phyloP scores from a whole-genome alignment of 1,140 invertebrate species.

The Lasaia peninsularis region DNA sequence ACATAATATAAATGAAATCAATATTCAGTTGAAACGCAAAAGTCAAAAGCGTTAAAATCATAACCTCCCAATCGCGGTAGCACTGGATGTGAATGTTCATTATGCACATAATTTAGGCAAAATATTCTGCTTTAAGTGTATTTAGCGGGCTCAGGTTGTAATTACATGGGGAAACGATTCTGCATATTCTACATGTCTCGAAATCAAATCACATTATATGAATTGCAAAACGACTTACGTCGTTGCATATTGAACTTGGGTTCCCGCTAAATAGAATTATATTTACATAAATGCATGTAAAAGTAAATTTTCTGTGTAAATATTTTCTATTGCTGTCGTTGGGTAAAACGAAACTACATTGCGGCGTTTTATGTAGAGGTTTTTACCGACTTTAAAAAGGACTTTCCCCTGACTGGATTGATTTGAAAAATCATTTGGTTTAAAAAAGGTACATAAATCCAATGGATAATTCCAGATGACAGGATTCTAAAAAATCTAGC shows the following conservation, averaged over 20 bases:
- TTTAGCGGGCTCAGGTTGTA: conserved; percentile 6
- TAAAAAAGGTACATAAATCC: no score
- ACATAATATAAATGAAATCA: not conserved
- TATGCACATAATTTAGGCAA: conserved; percentile 13
- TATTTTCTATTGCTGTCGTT: conserved; percentile 1
- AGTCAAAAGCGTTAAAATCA: not conserved
- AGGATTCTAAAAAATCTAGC: no score
- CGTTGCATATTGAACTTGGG: conserved; percentile 29
- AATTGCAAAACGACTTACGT: conserved; percentile 31
- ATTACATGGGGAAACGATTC: conserved; percentile 18
- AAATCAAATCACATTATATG: conserved; percentile 29
- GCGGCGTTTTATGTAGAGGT: no score
- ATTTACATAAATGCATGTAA: conserved; percentile 31
- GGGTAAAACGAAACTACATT: not conserved
- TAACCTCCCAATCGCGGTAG: not conserved
- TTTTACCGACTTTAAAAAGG: no score
- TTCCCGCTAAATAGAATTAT: conserved; percentile 29
- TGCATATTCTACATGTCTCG: conserved; percentile 28
- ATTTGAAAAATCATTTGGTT: no score
- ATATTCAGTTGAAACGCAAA: not conserved
- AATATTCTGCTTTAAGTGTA: conserved; percentile 3
- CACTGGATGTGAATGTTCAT: not conserved
- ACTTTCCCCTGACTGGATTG: no score
- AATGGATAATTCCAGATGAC: no score
- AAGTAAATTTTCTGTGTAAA: conserved; percentile 13